Evolutionary conservation across 2,797 vertebrate species (phyloP), one percentile per base, ranked within the genome.

Genomic region (Neoniphon sammara): DNA sequence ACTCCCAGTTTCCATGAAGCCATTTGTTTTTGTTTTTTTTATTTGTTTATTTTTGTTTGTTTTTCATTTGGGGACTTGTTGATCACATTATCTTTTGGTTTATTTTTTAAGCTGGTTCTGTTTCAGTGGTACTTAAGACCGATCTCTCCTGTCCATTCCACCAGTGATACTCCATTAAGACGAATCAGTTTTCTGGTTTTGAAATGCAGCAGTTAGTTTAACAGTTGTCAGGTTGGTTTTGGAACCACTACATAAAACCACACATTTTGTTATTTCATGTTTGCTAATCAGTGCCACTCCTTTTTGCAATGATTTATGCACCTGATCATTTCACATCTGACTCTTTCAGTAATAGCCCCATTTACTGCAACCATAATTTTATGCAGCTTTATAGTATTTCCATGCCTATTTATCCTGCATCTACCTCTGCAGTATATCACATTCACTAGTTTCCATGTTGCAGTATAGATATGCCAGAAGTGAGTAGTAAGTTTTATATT

Each of bases 341-440:
- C 57, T 66, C 1, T 31, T 67, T 56, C 68, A 71, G 18, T 23
- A 23, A 50, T 6, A 3, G 55, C 62, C 62, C 58, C 8, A 5
- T 77, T 82, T 44, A 70, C 72, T 77, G 60, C 75, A 75, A 46
- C 46, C 63, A 63, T 69, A 71, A 44, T 62, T 66, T n/a, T 53
- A 59, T 62, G 44, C 2, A 15, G 36, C 84, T 42, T 79, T 21
- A 21, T 23, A 64, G 4, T 44, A 47, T 68, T 57, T 36, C 66
- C 85, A 88, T 86, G 91, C 82, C 73, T 82, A 77, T 90, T 86
- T 84, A 86, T 87, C 84, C 64, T 79, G 72, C 79, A 84, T 89
- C 85, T 92, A 90, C 90, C 87, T 92, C 90, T 85, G 82, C 31
- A 23, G n/a, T 75, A 62, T 78, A 79, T 87, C 53, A 61, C 75